Evolutionary conservation across 2,888 invertebrate species (phyloP).

Genomic region (Portevinia maculata): DNA sequence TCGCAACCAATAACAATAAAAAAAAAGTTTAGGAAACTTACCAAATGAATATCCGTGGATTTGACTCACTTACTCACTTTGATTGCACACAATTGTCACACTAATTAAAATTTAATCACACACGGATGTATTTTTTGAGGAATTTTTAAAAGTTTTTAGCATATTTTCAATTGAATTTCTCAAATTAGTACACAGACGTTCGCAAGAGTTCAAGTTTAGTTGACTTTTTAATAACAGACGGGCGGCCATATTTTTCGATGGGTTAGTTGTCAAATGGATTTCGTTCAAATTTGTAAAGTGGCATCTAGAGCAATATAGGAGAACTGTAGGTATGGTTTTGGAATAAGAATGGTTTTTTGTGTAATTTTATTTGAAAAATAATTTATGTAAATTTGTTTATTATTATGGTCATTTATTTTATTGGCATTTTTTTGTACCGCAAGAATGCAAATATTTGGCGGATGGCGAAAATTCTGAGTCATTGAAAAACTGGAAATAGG

Average conservation of each 20-base stretch:
- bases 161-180: constrained; percentile 64
- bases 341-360: background rate
- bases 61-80: constrained; percentile 60
- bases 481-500: too few relatives aligned
- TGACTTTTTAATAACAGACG: constrained; percentile 71
- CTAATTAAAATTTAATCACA: constrained; percentile 59
- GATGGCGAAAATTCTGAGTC: too few relatives aligned
- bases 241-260: constrained; percentile 69
- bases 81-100: constrained; percentile 63
- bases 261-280: constrained; percentile 56
- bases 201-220: constrained; percentile 49
- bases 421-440: too few relatives aligned
- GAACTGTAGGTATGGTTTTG: background rate
- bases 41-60: constrained; percentile 48
- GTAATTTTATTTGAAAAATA: background rate
- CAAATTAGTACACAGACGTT: constrained; percentile 71
- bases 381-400: too few relatives aligned
- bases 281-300: constrained; percentile 31
- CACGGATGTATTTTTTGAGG: constrained; percentile 60
- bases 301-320: constrained; percentile 25
- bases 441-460: too few relatives aligned
- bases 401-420: too few relatives aligned
- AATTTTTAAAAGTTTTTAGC: constrained; percentile 58
- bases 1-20: constrained; percentile 52
- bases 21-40: constrained; percentile 38